phyloP scores from a whole-genome alignment of 2,888 invertebrate genomes.

The Lycophotia porphyrea region DNA sequence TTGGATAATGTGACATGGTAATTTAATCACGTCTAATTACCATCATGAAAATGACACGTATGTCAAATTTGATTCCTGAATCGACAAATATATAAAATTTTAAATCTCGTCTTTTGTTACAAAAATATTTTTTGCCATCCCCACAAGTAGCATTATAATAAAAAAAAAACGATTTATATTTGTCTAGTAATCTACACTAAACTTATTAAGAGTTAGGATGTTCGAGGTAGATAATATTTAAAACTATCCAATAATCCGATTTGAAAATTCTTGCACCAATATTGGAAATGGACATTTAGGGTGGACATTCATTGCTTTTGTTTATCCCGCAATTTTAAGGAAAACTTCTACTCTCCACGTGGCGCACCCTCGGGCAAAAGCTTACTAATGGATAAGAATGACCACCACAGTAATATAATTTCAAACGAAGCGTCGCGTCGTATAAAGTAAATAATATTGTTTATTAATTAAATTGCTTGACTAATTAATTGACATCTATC shows the following conservation, averaged over 20 bases:
- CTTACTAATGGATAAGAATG: conserved; percentile 33
- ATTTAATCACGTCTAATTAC: conserved; percentile 39
- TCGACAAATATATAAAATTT: not conserved
- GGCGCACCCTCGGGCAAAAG: not conserved
- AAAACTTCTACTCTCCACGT: not conserved
- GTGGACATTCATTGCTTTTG: not conserved
- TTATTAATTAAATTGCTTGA: conserved; percentile 36
- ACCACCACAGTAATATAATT: conserved; percentile 32
- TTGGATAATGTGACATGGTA: conserved; percentile 42
- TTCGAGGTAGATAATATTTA: not conserved
- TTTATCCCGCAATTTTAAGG: not conserved
- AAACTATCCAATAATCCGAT: not conserved
- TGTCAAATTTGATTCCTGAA: conserved; percentile 16
- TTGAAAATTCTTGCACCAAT: not conserved
- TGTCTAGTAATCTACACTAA: not conserved
- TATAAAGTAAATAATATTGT: conserved; percentile 19
- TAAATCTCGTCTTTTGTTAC: not conserved
- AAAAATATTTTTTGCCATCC: not conserved
- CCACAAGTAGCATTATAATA: not conserved
- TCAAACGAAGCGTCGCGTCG: conserved; percentile 1
- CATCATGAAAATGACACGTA: conserved; percentile 31
- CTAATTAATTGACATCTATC: conserved; percentile 55
- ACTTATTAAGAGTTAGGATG: not conserved
- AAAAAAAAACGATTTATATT: not conserved
- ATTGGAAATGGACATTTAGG: not conserved